Base-by-base conservation (phyloP, 2,113 vertebrate species). In the Antennarius striatus region DNA sequence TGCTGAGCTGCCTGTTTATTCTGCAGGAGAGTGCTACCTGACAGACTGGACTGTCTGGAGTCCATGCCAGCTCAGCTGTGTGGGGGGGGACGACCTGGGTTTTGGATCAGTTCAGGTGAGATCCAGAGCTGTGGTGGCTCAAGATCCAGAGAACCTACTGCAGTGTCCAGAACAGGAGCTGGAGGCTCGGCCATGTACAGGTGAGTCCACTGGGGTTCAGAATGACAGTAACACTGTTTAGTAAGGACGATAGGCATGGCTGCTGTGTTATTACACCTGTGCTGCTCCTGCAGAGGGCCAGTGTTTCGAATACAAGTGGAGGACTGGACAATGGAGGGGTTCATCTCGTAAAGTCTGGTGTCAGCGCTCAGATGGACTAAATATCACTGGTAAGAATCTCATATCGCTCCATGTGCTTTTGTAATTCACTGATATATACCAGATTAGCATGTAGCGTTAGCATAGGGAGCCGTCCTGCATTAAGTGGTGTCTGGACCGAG, bases 21-120 rank as follows among this genome's bases (percentile, higher is more conserved):
- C 28, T 53, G n/a, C 79, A 99, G 97, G 97, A 1, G 97, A 99
- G 82, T 99, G 98, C 86, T 99, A 98, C 77, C 88, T 99, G 89
- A 95, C 94, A 10, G 96, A 98, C 16, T 99, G 98, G 98, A 96
- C 96, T 6, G 81, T 85, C 0, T 99, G 98, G 98, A 97, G 97
- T 80, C 86, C 90, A 0, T 99, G 98, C 79, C 96, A 98, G 84
- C 80, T 96, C 15, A 98, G 94, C 86, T 99, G 98, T 66, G 91
- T 96, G 30, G 93, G 93, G 0, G 94, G 95, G 1, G 94, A 95
- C 10, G 96, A 98, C 85, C 90, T 98, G 0, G 95, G 96, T 39
- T 95, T 98, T 11, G 95, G 95, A 49, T 96, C 97, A 9, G 93
- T 98, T 69, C 96, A 98, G 82, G 96, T 96, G 11, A 93, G 96